Base-by-base conservation (phyloP, 2,888 invertebrate genomes). In the Amphipyra tragopoginis region DNA sequence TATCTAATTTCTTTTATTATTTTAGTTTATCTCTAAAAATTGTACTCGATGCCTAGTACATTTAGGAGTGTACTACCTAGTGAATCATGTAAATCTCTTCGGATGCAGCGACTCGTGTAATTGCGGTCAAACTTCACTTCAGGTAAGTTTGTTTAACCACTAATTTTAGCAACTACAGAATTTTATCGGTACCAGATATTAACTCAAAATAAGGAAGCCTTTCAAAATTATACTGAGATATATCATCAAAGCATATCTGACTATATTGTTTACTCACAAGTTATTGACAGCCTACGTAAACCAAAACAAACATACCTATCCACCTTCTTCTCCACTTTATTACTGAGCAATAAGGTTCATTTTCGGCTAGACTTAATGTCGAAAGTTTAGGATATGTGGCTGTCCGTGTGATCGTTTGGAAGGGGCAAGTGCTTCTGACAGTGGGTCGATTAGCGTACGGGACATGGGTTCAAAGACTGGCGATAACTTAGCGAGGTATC, bases 341-440 rank as follows among this genome's bases (percentile, higher is more conserved):
- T 3, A 0, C 44, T 1, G 36, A 34, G 15, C 0, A 0, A 33
- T 51, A 77, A 66, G 59, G 67, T 67, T 51, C 13, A 58, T 56
- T 67, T 72, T 77, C 15, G 55, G 44, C 11, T 48, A 64, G 42
- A 13, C 38, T 50, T 11, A 29, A 7, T 39, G 45, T 50, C 15
- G 48, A 67, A 80, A 71, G 67, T 72, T 80, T 74, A 59, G 75
- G 74, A 66, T 68, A 74, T 73, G 62, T 72, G 81, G 73, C 77
- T 77, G 82, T 83, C 86, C 79, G 81, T 86, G 85, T 86, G 88
- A 89, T 89, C 86, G 85, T 82, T 86, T 80, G 87, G 86, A 90
- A 90, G 85, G 85, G 85, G 85, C 90, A 87, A 86, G 90, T 91
- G 91, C 83, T 87, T 83, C 85, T 90, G 91, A 91, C 91, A 91